Base-by-base conservation (phyloP, 2,888 invertebrate species). In the Morpho helenor region DNA sequence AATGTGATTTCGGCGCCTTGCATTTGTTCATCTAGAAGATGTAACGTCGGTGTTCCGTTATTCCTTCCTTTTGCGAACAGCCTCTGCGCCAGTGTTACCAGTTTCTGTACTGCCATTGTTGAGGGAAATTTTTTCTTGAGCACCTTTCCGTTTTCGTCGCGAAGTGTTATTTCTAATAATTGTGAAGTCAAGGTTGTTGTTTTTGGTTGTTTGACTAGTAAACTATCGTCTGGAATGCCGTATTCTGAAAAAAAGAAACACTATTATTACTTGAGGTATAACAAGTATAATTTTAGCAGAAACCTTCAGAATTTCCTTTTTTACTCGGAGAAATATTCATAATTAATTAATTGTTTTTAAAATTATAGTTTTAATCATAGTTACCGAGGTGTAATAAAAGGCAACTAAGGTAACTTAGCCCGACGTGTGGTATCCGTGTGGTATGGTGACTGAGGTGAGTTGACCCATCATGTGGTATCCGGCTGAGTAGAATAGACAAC, bases 91-190 rank as follows among this genome's bases (percentile, higher is more conserved):
- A 98, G 86, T 72, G 95, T 95, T 71, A 94, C 94, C 64, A 98
- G 87, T 79, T 97, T 97, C 78, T 96, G 96, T 9, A 97, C 94
- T 6, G 94, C 92, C 93, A 97, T 96, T 58, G 95, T 93, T 1
- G 94, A 92, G 8, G 96, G 94, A 70, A 97, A 91, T 76, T 94
- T 95, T 79, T 96, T 96, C 71, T 92, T 92, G 53, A 94, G 76
- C 47, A 92, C 89, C 68, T 91, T 92, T 7, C 93, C 92, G 57
- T 82, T 86, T 68, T 91, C 92, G 64, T 92, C 92, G 54, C 80
- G 76, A 2, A 92, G 71, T 57, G 87, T 88, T 61, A 92, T 82
- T 72, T 91, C 90, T 52, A 97, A 92, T 22, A 96, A 85, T 69
- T 94, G 94, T 31, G 94, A 94, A 66, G 94, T 93, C 61, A 97